A percentile compares a stretch with the other conserved stretches of the same genome.
Evolutionary conservation across 2,113 vertebrate genomes (phyloP).

Genomic region (Ageneiosus marmoratus): DNA sequence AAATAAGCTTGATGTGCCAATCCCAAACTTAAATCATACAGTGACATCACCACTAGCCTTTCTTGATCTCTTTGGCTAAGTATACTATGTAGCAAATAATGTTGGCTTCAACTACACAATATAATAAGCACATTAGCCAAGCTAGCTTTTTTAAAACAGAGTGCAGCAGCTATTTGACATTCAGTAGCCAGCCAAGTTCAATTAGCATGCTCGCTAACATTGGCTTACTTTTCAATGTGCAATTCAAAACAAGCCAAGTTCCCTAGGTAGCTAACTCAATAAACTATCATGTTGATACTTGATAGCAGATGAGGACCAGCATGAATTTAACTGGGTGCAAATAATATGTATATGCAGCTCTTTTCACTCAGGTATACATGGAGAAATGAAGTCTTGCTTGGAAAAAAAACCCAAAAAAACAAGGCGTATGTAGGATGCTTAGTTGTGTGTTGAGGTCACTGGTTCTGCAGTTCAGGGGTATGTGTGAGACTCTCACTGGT

Average conservation of each 20-base stretch:
- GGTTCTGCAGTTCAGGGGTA: conserved; percentile 11
- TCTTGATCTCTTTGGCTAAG: not conserved
- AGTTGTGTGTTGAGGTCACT: conserved; percentile 3
- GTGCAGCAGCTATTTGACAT: too few species aligned
- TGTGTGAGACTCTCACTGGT: conserved; percentile 79
- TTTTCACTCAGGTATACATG: not conserved
- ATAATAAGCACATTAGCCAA: not conserved
- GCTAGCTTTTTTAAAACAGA: not conserved
- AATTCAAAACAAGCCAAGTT: not conserved
- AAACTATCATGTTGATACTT: not conserved
- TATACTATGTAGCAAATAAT: not conserved
- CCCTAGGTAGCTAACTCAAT: not conserved
- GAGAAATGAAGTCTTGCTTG: not conserved
- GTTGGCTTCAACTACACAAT: not conserved
- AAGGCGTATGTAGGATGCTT: not conserved
- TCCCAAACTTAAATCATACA: not conserved
- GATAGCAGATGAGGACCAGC: not conserved
- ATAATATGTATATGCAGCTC: not conserved
- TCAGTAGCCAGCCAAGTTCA: not conserved
- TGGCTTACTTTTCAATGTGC: not conserved
- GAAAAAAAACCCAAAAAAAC: not conserved
- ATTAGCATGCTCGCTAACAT: not conserved
- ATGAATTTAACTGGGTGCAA: not conserved
- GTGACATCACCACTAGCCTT: not conserved
- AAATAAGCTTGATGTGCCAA: not conserved